A percentile compares a stretch with the other conserved stretches of the same genome.
Conservation (phyloP, 2,113 vertebrate species). For the Enhydra lutris region DNA sequence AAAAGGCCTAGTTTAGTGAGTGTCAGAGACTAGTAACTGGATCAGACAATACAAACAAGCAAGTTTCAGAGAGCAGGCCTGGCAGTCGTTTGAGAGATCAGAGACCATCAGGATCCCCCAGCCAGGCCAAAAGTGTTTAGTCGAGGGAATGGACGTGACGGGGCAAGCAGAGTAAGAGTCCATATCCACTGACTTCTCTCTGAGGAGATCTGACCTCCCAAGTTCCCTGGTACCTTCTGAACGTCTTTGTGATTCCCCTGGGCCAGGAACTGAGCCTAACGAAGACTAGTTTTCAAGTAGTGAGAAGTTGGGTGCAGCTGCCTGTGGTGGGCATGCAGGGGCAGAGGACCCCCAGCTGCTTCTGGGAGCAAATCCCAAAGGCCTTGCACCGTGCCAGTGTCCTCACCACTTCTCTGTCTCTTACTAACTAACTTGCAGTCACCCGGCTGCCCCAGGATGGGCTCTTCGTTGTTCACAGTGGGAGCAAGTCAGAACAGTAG, state of each 20-base stretch:
- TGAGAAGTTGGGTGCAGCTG: background rate
- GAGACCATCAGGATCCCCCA: background rate
- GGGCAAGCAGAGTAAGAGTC: background rate
- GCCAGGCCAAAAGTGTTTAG: background rate
- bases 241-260: background rate
- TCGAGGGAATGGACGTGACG: background rate
- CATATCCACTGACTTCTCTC: background rate
- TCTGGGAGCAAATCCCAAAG: background rate
- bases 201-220: background rate
- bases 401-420: background rate
- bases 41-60: background rate
- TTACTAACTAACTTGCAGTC: background rate
- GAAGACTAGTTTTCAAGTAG: background rate
- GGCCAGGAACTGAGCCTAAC: background rate
- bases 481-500: background rate
- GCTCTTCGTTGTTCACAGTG: background rate
- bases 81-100: background rate
- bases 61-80: background rate
- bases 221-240: background rate
- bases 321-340: background rate
- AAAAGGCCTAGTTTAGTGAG: background rate
- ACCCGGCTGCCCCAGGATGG: background rate
- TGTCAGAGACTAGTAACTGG: background rate
- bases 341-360: background rate
- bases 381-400: background rate